Conservation (phyloP, 2,113 vertebrate genomes). For the Microtus richardsoni region DNA sequence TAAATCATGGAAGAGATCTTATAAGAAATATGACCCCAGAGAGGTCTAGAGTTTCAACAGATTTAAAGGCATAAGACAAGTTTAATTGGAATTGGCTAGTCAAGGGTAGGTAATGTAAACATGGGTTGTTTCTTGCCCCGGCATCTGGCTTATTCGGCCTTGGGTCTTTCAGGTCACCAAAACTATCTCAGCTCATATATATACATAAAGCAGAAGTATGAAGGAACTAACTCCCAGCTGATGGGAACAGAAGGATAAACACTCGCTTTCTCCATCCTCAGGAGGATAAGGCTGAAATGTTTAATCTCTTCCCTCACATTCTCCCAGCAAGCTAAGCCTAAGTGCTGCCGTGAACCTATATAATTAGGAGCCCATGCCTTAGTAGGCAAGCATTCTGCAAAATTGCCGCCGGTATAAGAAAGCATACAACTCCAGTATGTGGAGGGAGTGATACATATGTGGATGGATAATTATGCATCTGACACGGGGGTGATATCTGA, state of each 20-base stretch:
- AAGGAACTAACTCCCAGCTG: not conserved
- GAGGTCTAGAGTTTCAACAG: not conserved
- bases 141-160: no score
- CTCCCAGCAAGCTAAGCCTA: not conserved
- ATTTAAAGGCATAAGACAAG: not conserved
- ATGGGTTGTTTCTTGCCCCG: not conserved
- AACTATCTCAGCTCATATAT: not conserved
- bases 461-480: not conserved
- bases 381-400: not conserved
- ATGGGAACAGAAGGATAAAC: not conserved
- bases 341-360: rapidly evolving
- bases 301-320: not conserved
- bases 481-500: not conserved
- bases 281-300: not conserved
- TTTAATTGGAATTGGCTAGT: not conserved
- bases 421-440: not conserved
- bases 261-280: not conserved
- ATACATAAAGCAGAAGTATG: rapidly evolving
- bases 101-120: no score
- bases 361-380: not conserved
- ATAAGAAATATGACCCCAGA: not conserved
- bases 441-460: no score
- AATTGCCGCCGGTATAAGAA: not conserved
- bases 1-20: not conserved
- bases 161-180: not conserved